Evolutionary conservation across 2,797 vertebrate genomes (phyloP).

Genomic region (Sebastes kiyomatsui): DNA sequence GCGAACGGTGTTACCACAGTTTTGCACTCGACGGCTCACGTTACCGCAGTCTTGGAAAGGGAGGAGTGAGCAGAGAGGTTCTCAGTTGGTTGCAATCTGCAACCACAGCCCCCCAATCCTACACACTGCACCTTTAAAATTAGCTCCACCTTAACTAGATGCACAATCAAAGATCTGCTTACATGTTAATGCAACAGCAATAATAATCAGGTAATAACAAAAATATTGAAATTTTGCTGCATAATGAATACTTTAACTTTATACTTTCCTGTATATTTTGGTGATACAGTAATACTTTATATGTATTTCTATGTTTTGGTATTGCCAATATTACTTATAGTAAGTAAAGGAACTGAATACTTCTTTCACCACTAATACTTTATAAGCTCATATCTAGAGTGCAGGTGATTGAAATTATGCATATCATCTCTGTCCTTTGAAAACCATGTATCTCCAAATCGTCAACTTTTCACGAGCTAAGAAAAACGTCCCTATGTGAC

Average conservation of each 20-base stretch:
- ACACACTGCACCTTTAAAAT: background rate
- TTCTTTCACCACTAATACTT: background rate
- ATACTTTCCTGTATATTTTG: background rate
- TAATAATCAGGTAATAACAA: background rate
- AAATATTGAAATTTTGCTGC: background rate
- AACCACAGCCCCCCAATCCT: too few relatives aligned
- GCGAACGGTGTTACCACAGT: too few relatives aligned
- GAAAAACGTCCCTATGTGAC: background rate
- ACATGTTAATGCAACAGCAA: too few relatives aligned
- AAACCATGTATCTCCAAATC: background rate
- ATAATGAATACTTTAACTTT: background rate
- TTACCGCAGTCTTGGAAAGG: too few relatives aligned
- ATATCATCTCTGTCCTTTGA: background rate
- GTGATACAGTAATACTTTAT: background rate
- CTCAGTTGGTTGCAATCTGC: too few relatives aligned
- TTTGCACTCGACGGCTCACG: too few relatives aligned
- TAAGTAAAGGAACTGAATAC: background rate
- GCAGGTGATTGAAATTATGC: background rate
- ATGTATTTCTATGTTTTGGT: background rate
- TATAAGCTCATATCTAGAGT: background rate
- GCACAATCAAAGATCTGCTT: too few relatives aligned
- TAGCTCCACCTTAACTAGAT: background rate
- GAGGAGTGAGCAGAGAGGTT: too few relatives aligned
- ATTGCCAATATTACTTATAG: background rate
- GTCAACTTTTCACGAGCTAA: background rate